Base-by-base conservation (phyloP, 1,140 invertebrate genomes). In the Cotesia typhae region DNA sequence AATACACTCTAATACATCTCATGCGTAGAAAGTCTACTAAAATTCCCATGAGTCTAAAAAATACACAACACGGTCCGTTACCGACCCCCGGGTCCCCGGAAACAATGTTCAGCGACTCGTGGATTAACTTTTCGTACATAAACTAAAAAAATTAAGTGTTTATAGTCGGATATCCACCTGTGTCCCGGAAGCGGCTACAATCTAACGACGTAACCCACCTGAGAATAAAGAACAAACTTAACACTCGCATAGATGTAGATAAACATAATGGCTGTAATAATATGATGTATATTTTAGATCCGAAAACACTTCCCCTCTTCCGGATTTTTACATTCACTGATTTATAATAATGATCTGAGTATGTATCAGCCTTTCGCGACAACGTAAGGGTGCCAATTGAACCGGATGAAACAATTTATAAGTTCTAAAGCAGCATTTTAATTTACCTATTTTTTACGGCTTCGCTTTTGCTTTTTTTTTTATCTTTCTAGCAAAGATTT, bases 381-480 rank as follows among this genome's bases (percentile, higher is more conserved):
- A 47, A 47, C 10, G 41, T 47, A 47, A 77, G 80, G 82, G 77
- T 83, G 74, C 75, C 78, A 83, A 84, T 85, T 84, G 78, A 84
- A 82, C 83, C 84, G 83, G 82, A 85, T 79, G 82, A 78, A 82
- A 83, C 82, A 84, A 80, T 84, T 85, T 81, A 83, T 72, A 66
- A 77, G 75, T 81, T 84, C 81, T 80, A 80, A 83, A 80, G 78
- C 79, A 81, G 82, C 84, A 79, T 82, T 84, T 84, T 78, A 83
- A 85, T 84, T 84, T 83, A 81, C 76, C 38, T 57, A 28, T 66
- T 78, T 78, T 82, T 75, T 78, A 67, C 79, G 63, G 76, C 73
- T 76, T 78, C 79, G 65, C 61, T 74, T 78, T 64, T 78, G 61
- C 74, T 70, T 75, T 76, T 72, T 51, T 67, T 37, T 35, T 53